Conservation (phyloP, 2,113 vertebrate genomes). For the Ptilonorhynchus violaceus region DNA sequence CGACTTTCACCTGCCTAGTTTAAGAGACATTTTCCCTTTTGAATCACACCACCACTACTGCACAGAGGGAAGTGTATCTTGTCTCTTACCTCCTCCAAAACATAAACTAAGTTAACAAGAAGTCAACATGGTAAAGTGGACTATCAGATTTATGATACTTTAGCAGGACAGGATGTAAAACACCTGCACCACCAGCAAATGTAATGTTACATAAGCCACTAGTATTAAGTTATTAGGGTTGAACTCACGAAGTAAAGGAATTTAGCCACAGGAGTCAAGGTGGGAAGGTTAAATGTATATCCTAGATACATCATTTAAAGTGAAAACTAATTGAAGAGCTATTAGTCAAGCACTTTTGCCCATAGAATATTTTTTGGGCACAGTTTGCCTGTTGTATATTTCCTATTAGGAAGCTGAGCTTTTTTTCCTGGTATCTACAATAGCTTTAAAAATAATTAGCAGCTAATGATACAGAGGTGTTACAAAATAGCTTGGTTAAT, state of each 20-base stretch:
- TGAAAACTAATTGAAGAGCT: not conserved
- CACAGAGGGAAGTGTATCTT: not conserved
- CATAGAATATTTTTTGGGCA: not conserved
- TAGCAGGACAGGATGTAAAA: not conserved
- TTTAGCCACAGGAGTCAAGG: not conserved
- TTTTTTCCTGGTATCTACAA: not conserved
- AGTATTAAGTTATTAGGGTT: not conserved
- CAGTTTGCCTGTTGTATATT: not conserved
- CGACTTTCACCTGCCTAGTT: not conserved
- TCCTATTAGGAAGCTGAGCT: not conserved
- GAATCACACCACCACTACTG: not conserved
- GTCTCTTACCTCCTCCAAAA: not conserved
- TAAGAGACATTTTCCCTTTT: not conserved
- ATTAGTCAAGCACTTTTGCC: not conserved
- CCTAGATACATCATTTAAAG: not conserved
- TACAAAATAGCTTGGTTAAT: not conserved
- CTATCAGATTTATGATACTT: not conserved
- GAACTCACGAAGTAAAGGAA: not conserved
- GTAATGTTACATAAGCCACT: not conserved
- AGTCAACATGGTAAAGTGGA: not conserved
- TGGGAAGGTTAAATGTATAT: not conserved
- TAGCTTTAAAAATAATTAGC: not conserved
- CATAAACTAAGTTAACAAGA: not conserved
- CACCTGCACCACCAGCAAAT: not conserved
- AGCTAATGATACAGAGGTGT: not conserved